Conservation (phyloP, 2,888 invertebrate species). For the Lacanobia wlatinum region DNA sequence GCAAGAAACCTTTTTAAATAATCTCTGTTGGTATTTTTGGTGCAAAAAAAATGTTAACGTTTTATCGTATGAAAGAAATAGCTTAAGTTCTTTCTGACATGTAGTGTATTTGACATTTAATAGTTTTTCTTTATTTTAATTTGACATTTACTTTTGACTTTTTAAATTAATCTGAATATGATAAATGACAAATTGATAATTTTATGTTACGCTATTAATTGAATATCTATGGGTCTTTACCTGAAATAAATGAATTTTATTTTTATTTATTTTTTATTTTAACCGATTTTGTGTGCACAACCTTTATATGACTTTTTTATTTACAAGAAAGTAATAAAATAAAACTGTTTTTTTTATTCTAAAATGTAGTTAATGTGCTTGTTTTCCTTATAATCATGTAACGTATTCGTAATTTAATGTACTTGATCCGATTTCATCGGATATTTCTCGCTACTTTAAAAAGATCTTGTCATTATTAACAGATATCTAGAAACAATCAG, state of each 20-base stretch:
- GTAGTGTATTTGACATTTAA: too few relatives aligned
- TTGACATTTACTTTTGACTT: too few relatives aligned
- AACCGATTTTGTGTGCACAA: slow-evolving; percentile 40
- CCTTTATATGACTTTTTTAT: slow-evolving; percentile 15
- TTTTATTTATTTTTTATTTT: too few relatives aligned
- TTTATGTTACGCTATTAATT: too few relatives aligned
- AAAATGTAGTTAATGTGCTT: background rate
- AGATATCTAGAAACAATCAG: slow-evolving; percentile 60
- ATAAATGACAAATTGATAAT: too few relatives aligned
- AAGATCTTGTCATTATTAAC: slow-evolving; percentile 52
- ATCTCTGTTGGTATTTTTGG: too few relatives aligned
- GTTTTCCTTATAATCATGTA: slow-evolving; percentile 48
- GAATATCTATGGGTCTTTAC: too few relatives aligned
- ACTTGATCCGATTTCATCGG: slow-evolving; percentile 76
- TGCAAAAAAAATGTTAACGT: background rate
- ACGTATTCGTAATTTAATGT: slow-evolving; percentile 47
- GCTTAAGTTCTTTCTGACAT: too few relatives aligned
- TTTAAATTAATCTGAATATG: too few relatives aligned
- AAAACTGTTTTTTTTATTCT: background rate
- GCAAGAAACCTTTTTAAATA: background rate
- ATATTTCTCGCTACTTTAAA: slow-evolving; percentile 66
- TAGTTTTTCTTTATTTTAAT: too few relatives aligned
- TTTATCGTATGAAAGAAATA: background rate
- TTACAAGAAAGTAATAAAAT: background rate
- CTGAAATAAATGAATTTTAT: too few relatives aligned